Base-by-base conservation (phyloP, 2,113 vertebrate genomes). In the Malurus elegans region DNA sequence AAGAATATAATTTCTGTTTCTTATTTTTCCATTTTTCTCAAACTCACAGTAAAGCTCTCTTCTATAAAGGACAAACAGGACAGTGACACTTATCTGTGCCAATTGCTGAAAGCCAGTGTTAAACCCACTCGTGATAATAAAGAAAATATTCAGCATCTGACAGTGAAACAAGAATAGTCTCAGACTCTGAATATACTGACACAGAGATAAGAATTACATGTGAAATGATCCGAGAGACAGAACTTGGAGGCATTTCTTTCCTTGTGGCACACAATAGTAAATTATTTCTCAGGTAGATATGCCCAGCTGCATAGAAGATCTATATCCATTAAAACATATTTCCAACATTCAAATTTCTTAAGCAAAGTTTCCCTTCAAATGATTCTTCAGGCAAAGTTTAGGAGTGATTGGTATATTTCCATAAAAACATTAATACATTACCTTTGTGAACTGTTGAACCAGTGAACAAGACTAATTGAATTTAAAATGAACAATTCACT, bases 381-480 rank as follows among this genome's bases (percentile, higher is more conserved):
- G 18, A 24, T 50, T 84, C 32, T 69, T 64, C 45, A 87, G 53
- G 16, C 16, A 67, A 50, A 76, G 56, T 67, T 79, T 81, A 71
- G 24, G 28, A 83, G 11, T 54, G 58, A 76, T 42, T 94, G 79
- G n/a, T 69, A 42, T 58, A 29, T 50, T 84, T 86, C 73, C 69
- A 81, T 66, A 70, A 89, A 91, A 86, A 34, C 14, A 56, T 54
- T 86, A 80, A 86, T 58, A 58, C 16, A 80, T 92, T 92, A 96
- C 86, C 38, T 11, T 71, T 62, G 23, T 54, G 51, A 88, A 78
- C 38, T 64, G 51, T 45, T 76, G 45, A 92, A 75, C 17, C 28
- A 69, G 24, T 64, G n/a, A 86, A 62, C 36, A 91, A 93, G 28
- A 73, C 2, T 57, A 74, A 88, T 40, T 53, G 36, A 86, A 83